These are phyloP conservation scores for Dasyprocta punctata DNA, from an alignment of 2,113 vertebrate species.

Conservation along the genomic window DNA sequence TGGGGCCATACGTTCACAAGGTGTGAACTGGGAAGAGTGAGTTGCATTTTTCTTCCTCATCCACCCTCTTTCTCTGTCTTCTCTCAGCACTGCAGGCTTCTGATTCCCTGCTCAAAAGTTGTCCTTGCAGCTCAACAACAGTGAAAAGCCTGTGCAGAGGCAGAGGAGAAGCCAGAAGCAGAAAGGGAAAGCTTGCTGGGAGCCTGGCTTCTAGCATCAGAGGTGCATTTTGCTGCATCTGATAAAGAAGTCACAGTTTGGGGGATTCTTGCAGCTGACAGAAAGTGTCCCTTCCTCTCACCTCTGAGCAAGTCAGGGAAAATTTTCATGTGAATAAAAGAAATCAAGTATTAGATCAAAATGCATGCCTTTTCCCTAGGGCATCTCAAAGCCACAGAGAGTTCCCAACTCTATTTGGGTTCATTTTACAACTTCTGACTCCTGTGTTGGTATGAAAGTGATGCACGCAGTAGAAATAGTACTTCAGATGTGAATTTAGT, in stretches of 20 bases:
- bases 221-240: background rate
- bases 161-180: constrained; percentile 47
- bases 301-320: background rate
- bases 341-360: background rate
- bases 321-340: constrained; percentile 14
- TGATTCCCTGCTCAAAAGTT: background rate
- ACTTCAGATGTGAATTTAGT: background rate
- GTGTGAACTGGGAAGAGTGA: background rate
- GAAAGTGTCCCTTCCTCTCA: background rate
- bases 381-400: background rate
- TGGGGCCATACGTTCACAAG: accelerated
- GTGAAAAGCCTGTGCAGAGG: background rate
- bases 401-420: no score
- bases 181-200: background rate
- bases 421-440: background rate
- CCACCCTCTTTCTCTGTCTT: accelerated
- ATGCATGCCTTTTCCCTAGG: background rate
- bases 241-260: background rate
- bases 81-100: background rate
- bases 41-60: background rate
- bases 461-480: background rate
- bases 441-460: background rate
- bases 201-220: background rate
- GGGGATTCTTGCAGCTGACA: background rate
- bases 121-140: background rate